These are phyloP conservation scores for Ptychochromis oligacanthus DNA, from an alignment of 2,113 vertebrate genomes.

Conservation along the genomic window DNA sequence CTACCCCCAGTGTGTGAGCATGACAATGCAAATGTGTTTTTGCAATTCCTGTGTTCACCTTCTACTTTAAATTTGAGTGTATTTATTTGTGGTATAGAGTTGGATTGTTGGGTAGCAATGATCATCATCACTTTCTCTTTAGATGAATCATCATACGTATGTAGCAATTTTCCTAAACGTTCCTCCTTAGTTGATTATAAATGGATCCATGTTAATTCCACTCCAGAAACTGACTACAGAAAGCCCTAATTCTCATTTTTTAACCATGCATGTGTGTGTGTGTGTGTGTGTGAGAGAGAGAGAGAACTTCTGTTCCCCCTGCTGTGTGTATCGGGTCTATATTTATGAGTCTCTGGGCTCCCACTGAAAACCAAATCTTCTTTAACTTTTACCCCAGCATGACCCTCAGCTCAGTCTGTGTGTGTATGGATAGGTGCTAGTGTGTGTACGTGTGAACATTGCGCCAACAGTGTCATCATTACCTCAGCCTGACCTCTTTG, in stretches of 20 bases:
- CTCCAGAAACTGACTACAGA: not conserved
- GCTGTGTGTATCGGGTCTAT: constrained; percentile 58
- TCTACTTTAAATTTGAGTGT: not conserved
- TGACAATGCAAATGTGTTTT: not conserved
- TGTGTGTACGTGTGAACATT: constrained; percentile 6
- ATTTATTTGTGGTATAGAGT: not conserved
- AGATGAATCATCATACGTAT: not conserved
- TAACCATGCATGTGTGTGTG: not conserved
- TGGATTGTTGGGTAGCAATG: not conserved
- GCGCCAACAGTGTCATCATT: constrained; percentile 46
- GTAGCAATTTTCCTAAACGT: not conserved
- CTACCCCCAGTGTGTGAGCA: not conserved
- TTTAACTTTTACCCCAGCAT: constrained; percentile 60
- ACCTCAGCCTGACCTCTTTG: constrained; percentile 56
- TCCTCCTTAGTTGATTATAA: not conserved
- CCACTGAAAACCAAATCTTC: constrained; percentile 68
- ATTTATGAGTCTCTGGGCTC: constrained; percentile 65
- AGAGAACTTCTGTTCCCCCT: constrained; percentile 29
- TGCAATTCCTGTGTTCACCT: not conserved
- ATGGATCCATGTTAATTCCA: not conserved
- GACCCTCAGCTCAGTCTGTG: constrained; percentile 35
- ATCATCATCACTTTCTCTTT: not conserved
- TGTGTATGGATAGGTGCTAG: not conserved
- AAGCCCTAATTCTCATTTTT: not conserved
- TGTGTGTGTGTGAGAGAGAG: constrained; percentile 3